Evolutionary conservation across 2,113 vertebrate genomes (phyloP).

Genomic region (rabbit (Oryctolagus cuniculus)): DNA sequence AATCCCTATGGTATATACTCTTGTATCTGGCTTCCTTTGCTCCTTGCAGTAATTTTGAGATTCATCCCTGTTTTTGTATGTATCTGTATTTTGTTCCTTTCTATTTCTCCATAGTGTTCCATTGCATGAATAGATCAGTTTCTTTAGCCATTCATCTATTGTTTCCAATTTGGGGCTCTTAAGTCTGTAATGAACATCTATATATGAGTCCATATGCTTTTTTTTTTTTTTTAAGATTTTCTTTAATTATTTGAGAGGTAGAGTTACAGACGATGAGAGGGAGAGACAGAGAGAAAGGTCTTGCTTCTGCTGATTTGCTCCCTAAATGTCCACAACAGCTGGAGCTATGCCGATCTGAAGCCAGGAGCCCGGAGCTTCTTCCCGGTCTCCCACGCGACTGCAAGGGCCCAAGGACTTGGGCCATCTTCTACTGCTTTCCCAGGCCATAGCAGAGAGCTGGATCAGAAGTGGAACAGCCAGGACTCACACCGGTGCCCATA

Average conservation of each 20-base stretch:
- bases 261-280: too few species aligned
- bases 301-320: neutral
- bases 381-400: too few species aligned
- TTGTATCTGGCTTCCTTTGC: neutral
- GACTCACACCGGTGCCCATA: too few species aligned
- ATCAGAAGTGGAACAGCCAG: too few species aligned
- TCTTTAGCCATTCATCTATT: neutral
- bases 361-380: too few species aligned
- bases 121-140: neutral
- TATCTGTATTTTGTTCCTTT: neutral
- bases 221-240: conserved; percentile 2
- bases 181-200: neutral
- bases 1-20: neutral
- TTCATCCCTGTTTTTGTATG: neutral
- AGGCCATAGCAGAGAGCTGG: too few species aligned
- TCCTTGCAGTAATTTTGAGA: neutral
- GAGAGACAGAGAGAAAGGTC: too few species aligned
- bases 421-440: too few species aligned
- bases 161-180: neutral
- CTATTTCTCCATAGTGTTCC: neutral
- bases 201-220: neutral
- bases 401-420: too few species aligned
- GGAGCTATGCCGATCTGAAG: too few species aligned
- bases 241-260: neutral
- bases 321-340: too few species aligned